Percentiles rank a stretch among this genome's conserved stretches.
Conservation (phyloP, 2,113 vertebrate species). For the Dolichallabes microphthalmus region DNA sequence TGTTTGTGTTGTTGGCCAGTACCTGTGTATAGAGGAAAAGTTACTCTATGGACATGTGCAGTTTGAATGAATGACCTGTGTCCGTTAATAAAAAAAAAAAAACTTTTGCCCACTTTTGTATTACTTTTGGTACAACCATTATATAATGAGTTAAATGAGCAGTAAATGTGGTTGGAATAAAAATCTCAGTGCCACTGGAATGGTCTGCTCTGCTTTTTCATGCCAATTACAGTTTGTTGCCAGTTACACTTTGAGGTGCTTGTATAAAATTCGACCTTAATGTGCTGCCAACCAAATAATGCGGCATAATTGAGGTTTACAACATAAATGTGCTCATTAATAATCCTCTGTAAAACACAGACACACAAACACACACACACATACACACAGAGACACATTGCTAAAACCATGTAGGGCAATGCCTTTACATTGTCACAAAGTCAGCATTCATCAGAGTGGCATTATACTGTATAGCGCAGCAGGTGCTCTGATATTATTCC, state of each 20-base stretch:
- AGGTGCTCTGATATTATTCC: conserved; percentile 1
- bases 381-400: background rate
- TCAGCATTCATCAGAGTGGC: background rate
- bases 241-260: background rate
- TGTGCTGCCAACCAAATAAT: background rate
- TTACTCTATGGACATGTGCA: too few relatives aligned
- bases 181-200: background rate
- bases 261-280: background rate
- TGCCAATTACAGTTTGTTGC: background rate
- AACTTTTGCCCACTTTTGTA: too few relatives aligned
- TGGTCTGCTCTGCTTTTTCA: background rate
- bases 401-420: background rate
- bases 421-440: background rate
- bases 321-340: background rate
- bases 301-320: conserved; percentile 12
- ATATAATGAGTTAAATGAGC: background rate
- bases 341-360: background rate
- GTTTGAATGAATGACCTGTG: too few relatives aligned
- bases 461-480: background rate
- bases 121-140: too few relatives aligned
- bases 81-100: too few relatives aligned
- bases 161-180: background rate
- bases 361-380: conserved; percentile 1
- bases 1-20: too few relatives aligned
- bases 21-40: too few relatives aligned